Evolutionary conservation across 1,140 invertebrate genomes (phyloP), one percentile per base, ranked within the genome.

Genomic region (Centruroides vittatus): DNA sequence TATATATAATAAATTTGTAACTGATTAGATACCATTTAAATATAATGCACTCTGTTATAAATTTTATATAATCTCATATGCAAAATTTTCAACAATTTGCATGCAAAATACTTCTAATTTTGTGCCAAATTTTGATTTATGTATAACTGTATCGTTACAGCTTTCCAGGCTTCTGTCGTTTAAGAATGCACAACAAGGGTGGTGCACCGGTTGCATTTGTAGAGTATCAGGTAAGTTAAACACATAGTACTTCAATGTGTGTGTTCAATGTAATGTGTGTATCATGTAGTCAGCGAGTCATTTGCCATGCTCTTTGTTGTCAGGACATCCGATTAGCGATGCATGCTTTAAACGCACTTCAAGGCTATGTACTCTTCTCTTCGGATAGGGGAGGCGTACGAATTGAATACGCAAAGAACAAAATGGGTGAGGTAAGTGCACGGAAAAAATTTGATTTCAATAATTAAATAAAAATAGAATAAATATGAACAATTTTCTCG

Each of bases 321-420:
- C 51, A 75, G 78, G 90, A 93, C 77, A 82, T 93, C 69, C 60
- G 53, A 13, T 34, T 85, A 75, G 93, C 93, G 65, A 82, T 86
- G 69, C 83, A 88, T 70, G 92, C 91, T 70, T 86, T 95, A 85
- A 82, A 84, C 69, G 82, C 86, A 69, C 84, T 97, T 67, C 92
- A 97, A 78, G 93, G 93, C 73, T 88, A 88, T 73, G 88, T 93
- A 75, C 84, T 96, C 67, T 82, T 92, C 72, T 92, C 89, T 75
- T 94, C 91, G 64, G 93, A 95, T 74, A 83, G 88, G 67, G 91
- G 91, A 71, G 89, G 91, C 73, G 94, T 98, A 75, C 85, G 93
- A 76, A 93, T 96, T 76, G 93, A 97, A 82, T 97, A 92, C 81
- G 93, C 93, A 74, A 92, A 93, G 80, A 93, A 87, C 78, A 95